Percentiles rank a stretch among this genome's conserved stretches.
These are phyloP conservation scores for Cyanistes caeruleus DNA, from an alignment of 2,113 vertebrate species.

Conservation along the genomic window DNA sequence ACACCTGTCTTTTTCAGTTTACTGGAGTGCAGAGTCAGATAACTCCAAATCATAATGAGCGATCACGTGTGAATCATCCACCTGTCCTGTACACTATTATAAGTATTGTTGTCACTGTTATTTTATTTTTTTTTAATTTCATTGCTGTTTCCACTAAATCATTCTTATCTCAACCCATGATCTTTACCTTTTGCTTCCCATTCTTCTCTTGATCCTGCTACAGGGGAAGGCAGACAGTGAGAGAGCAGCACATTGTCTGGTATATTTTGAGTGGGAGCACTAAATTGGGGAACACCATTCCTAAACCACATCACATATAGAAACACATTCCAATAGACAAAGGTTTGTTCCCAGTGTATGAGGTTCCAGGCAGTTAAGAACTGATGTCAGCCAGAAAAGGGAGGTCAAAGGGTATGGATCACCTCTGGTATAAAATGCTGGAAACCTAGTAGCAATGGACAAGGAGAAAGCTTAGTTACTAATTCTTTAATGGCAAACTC, in stretches of 20 bases:
- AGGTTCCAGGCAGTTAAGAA: background rate
- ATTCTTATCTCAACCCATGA: background rate
- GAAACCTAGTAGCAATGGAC: background rate
- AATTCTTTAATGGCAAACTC: background rate
- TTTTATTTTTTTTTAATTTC: background rate
- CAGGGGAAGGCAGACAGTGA: background rate
- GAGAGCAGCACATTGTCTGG: background rate
- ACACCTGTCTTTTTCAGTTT: background rate
- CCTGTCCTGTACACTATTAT: background rate
- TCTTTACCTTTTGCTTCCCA: background rate
- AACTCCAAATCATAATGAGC: fast-evolving
- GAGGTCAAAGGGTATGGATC: background rate
- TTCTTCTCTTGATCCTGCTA: background rate
- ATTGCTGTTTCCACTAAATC: background rate
- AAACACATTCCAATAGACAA: background rate
- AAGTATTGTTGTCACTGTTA: background rate
- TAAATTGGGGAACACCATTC: background rate
- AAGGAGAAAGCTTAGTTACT: background rate
- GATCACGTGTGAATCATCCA: fast-evolving
- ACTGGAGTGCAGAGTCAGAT: fast-evolving
- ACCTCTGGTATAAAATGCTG: background rate
- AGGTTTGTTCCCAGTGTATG: background rate
- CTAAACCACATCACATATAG: fast-evolving
- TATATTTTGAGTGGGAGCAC: background rate
- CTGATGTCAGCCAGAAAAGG: background rate